Conservation (phyloP, 2,797 vertebrate genomes). For the Xenops minutus region DNA sequence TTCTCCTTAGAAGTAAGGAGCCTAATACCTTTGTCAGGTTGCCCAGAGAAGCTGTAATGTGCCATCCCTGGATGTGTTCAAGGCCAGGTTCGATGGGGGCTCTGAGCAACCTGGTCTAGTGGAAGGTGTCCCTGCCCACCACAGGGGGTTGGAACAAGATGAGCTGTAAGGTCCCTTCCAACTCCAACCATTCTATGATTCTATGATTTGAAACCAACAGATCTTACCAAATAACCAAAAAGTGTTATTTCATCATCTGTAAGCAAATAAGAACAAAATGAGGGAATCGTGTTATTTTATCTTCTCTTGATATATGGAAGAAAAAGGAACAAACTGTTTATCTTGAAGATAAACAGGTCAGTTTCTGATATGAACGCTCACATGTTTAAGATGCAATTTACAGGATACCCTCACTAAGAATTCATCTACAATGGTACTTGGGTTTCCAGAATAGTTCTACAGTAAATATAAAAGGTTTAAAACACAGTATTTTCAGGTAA, state of each 20-base stretch:
- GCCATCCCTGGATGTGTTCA: background rate
- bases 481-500: conserved; percentile 6
- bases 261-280: background rate
- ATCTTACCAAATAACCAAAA: background rate
- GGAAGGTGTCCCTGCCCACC: background rate
- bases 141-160: background rate
- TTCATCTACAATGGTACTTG: background rate
- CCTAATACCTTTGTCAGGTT: background rate
- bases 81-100: background rate
- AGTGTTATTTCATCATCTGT: background rate
- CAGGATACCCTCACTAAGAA: background rate
- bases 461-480: background rate
- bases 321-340: background rate
- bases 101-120: background rate
- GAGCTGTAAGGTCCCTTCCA: background rate
- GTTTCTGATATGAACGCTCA: background rate
- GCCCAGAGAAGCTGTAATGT: background rate
- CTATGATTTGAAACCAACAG: background rate
- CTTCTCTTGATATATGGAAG: background rate
- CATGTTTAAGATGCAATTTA: background rate
- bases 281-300: background rate
- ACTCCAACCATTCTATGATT: background rate
- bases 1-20: background rate
- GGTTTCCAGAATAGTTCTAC: background rate
- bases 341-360: background rate